Base-by-base conservation (phyloP, 2,888 invertebrate species). In the Cheilosia scutellata region DNA sequence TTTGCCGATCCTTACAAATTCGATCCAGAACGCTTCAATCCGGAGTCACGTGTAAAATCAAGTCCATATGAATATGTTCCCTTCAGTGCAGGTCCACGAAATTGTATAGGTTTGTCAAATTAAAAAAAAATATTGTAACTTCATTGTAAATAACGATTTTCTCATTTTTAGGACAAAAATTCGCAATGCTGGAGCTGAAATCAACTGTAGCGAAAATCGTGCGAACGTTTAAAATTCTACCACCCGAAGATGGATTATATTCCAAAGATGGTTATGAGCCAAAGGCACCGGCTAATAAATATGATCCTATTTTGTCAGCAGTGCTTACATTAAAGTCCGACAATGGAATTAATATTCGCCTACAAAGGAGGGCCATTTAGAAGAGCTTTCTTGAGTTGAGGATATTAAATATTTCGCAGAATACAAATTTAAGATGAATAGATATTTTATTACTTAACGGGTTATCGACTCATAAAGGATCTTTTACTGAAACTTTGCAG, bases 51-150 rank as follows among this genome's bases (percentile, higher is more conserved):
- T 4, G 83, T 76, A 3, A 90, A 90, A 31, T 91, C 90, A 1
- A 93, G 93, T 66, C 93, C 94, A 0, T 94, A 94, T 88, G 93
- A 93, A 27, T 95, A 93, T 91, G 89, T 95, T 1, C 94, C 94
- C 0, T 95, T 95, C 77, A 95, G 95, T 88, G 95, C 95, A 7
- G 95, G 95, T 0, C 94, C 94, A 0, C 93, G 95, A 53, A 95
- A 95, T 88, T 95, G 95, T 87, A 94, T 95, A 79, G 92, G 91
- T 70, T 51, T 40, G 78, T 33, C 13, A 42, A 9, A 13, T 62
- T n/a, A 29, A 55, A 49, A 0, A 58, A 42, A n/a, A n/a, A n/a
- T n/a, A 37, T 0, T 20, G 5, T 6, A 25, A 13, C 5, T 13
- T 3, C 5, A 16, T 20, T 58, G 1, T n/a, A n/a, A 87, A 71